A percentile compares a stretch with the other conserved stretches of the same genome.
These are phyloP conservation scores for Ophraella communa DNA, from an alignment of 2,888 invertebrate species.

Conservation along the genomic window DNA sequence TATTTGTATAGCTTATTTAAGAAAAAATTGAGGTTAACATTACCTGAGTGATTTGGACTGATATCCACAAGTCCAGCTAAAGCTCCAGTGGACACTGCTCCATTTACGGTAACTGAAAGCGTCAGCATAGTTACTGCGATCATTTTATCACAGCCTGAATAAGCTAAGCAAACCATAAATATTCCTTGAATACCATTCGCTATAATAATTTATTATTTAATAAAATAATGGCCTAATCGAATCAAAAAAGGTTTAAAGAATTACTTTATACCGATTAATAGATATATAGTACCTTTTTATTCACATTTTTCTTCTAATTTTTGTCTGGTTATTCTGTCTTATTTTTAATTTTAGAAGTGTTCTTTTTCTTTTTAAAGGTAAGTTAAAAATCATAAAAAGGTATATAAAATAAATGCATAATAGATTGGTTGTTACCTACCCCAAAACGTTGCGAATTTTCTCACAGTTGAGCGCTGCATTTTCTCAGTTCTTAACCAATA, in stretches of 20 bases:
- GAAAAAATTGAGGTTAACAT: slow-evolving; percentile 16
- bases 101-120: slow-evolving; percentile 69
- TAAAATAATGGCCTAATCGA: too few relatives aligned
- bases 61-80: slow-evolving; percentile 72
- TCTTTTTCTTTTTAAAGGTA: too few relatives aligned
- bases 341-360: too few relatives aligned
- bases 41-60: slow-evolving; percentile 68
- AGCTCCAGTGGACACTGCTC: slow-evolving; percentile 72
- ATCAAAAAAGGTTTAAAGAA: too few relatives aligned
- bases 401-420: too few relatives aligned
- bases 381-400: too few relatives aligned
- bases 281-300: too few relatives aligned
- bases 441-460: slow-evolving; percentile 68
- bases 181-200: slow-evolving; percentile 68
- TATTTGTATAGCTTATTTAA: neutral
- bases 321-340: too few relatives aligned
- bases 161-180: slow-evolving; percentile 67
- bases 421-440: slow-evolving; percentile 59
- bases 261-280: too few relatives aligned
- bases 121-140: slow-evolving; percentile 68
- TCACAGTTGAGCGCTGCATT: slow-evolving; percentile 67
- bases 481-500: slow-evolving; percentile 65
- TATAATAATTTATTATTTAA: too few relatives aligned
- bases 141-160: slow-evolving; percentile 68
- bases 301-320: too few relatives aligned